Evolutionary conservation across 2,888 invertebrate genomes (phyloP).

Genomic region (Drosophila demipolita): DNA sequence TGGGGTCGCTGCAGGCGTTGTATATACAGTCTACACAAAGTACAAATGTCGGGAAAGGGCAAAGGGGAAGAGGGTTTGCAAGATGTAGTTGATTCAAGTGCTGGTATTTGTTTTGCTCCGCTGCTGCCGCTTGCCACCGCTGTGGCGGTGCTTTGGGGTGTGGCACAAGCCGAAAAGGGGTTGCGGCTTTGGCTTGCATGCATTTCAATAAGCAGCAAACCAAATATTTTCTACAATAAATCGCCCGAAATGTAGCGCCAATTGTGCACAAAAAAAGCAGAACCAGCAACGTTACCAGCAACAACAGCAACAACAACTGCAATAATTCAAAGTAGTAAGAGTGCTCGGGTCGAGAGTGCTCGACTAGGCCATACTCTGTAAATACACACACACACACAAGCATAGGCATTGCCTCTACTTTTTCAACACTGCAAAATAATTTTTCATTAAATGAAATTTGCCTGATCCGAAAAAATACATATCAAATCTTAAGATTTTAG

Average conservation of each 20-base stretch:
- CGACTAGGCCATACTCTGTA: not conserved
- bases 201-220: slow-evolving; percentile 72
- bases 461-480: not conserved
- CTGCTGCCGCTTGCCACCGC: slow-evolving; percentile 35
- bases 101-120: slow-evolving; percentile 66
- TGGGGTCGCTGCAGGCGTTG: slow-evolving; percentile 59
- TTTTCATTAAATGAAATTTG: not conserved
- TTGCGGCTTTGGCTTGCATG: slow-evolving; percentile 47
- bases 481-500: not conserved
- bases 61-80: slow-evolving; percentile 4
- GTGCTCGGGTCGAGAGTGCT: not conserved
- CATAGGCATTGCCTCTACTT: not conserved
- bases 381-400: not conserved
- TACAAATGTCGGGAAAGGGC: too few species aligned
- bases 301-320: slow-evolving; percentile 8
- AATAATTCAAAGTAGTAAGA: not conserved
- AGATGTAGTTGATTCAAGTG: slow-evolving; percentile 42
- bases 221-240: slow-evolving; percentile 68
- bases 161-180: slow-evolving; percentile 27
- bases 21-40: not conserved
- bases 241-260: slow-evolving; percentile 58
- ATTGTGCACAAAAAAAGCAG: slow-evolving; percentile 49
- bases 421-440: not conserved
- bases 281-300: slow-evolving; percentile 1
- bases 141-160: slow-evolving; percentile 16